Evolutionary conservation across 2,888 invertebrate species (phyloP).

Genomic region (Lasioglossum calceatum): DNA sequence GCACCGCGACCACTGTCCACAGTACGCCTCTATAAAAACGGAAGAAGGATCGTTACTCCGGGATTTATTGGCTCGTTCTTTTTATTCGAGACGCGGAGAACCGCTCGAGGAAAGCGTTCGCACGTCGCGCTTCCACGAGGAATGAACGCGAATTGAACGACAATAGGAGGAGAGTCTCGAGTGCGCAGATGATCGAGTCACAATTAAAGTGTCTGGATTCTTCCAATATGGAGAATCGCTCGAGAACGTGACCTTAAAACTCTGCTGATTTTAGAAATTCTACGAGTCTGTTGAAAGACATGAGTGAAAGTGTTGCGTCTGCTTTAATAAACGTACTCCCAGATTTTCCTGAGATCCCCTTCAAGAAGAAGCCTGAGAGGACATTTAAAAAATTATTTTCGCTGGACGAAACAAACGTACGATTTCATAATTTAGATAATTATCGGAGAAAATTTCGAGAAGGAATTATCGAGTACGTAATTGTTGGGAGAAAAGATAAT

Average conservation of each 20-base stretch:
- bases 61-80: conserved; percentile 57
- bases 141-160: conserved; percentile 23
- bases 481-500: too few relatives aligned
- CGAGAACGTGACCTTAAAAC: neutral
- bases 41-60: conserved; percentile 52
- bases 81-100: conserved; percentile 31
- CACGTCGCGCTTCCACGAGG: conserved; percentile 18
- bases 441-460: too few relatives aligned
- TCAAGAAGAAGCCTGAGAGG: too few relatives aligned
- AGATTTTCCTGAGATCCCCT: too few relatives aligned
- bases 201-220: neutral
- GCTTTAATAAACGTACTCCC: too few relatives aligned
- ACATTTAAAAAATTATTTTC: too few relatives aligned
- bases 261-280: too few relatives aligned
- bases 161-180: neutral
- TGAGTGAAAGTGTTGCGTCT: too few relatives aligned
- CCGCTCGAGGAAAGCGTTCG: neutral
- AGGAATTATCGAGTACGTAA: too few relatives aligned
- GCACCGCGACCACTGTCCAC: neutral
- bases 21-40: conserved; percentile 53
- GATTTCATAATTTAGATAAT: too few relatives aligned
- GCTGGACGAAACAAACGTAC: too few relatives aligned
- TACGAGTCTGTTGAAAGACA: too few relatives aligned
- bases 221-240: neutral
- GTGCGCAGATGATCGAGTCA: neutral